These are phyloP conservation scores for Stratiomys singularior DNA, from an alignment of 2,888 invertebrate species.

Conservation along the genomic window DNA sequence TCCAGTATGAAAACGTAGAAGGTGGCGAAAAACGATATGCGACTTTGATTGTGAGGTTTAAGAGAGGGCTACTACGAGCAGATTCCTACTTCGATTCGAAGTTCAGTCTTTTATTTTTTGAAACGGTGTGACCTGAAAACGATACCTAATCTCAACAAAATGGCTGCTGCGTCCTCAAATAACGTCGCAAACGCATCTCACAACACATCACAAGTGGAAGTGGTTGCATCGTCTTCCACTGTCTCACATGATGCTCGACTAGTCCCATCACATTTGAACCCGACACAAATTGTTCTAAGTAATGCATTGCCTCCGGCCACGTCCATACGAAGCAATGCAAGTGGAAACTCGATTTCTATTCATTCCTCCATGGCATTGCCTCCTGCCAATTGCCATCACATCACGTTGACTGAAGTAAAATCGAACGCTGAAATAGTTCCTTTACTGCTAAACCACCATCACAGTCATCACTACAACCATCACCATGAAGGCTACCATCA, in stretches of 20 bases:
- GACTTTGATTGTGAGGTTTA: no score
- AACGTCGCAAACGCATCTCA: slow-evolving; percentile 21
- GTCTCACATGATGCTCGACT: slow-evolving; percentile 34
- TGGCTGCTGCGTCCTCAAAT: slow-evolving; percentile 50
- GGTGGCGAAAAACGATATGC: no score
- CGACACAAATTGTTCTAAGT: slow-evolving; percentile 33
- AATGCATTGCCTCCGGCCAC: slow-evolving; percentile 45
- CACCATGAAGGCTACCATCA: background rate
- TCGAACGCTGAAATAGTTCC: slow-evolving; percentile 32
- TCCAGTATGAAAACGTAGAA: no score
- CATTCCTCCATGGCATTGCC: slow-evolving; percentile 13
- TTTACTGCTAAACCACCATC: slow-evolving; percentile 18
- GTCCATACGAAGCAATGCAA: slow-evolving; percentile 43
- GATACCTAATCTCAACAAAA: slow-evolving; percentile 36
- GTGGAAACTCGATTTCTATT: slow-evolving; percentile 25
- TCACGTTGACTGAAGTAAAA: slow-evolving; percentile 18
- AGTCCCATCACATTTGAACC: slow-evolving; percentile 28
- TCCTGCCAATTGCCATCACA: slow-evolving; percentile 17
- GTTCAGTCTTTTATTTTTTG: background rate
- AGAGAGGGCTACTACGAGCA: no score
- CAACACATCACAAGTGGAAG: slow-evolving; percentile 3
- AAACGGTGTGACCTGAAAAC: slow-evolving; percentile 38
- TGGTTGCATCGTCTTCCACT: slow-evolving; percentile 33
- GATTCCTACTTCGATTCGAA: no score
- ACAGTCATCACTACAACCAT: slow-evolving; percentile 16